Base-by-base conservation (phyloP, 2,113 vertebrate species). In the Coregonus clupeaformis region DNA sequence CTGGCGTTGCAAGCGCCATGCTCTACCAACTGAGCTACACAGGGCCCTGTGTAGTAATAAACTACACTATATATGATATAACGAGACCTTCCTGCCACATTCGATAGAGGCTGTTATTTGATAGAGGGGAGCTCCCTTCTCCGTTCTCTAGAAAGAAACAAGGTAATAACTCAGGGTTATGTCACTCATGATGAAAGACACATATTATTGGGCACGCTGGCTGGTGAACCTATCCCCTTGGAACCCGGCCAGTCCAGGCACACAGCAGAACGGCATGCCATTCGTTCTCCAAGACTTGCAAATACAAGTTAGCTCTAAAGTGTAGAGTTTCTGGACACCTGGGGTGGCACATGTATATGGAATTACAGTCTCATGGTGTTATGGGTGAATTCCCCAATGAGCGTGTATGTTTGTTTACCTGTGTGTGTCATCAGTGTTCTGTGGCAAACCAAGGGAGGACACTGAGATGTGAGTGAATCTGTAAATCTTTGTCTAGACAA, bases 261-360 rank as follows among this genome's bases (percentile, higher is more conserved):
- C 71, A 55, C 42, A 73, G 69, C 47, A 59, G 60, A 67, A 32
- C 1, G 77, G 77, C 76, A 69, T 68, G 77, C 6, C 69, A 27
- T 27, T 27, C 27, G 27, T 27, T 27, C 27, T 27, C 27, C 27
- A 27, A 27, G 27, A 27, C 27, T 27, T 27, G 27, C 27, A 27
- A 27, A 27, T 27, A 27, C 27, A 27, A 27, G 27, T 27, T 27
- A 27, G 83, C 79, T 76, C 80, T 76, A 69, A 69, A 75, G 27
- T 11, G 72, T 72, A 86, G 82, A 88, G 88, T 27, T 27, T 27
- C 27, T 27, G 32, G 25, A 76, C 82, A 76, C 76, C 75, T 42
- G 7, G 7, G 79, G 75, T 59, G 70, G 76, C 80, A 42, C 36
- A 42, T 0, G 36, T 42, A 67, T 73, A 76, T 36, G 64, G 47